A percentile compares a stretch with the other conserved stretches of the same genome.
Evolutionary conservation across 2,113 vertebrate species (phyloP).

Genomic region (Cinclus mexicanus): DNA sequence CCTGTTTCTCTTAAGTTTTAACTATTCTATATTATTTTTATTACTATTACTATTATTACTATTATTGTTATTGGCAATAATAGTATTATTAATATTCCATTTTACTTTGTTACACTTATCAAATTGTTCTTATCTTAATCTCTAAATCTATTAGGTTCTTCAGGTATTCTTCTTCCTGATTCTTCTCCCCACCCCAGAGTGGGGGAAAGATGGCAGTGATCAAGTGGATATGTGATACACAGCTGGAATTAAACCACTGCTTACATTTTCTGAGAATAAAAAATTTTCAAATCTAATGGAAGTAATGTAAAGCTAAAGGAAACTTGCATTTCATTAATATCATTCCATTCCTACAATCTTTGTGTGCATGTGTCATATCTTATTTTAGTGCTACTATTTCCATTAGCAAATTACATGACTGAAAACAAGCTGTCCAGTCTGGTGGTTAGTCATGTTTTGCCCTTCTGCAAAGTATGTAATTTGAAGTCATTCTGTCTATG

Average conservation of each 20-base stretch:
- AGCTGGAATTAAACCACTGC: not conserved
- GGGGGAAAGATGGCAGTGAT: not conserved
- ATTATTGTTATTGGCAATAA: not conserved
- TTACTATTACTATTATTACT: not conserved
- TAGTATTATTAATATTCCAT: not conserved
- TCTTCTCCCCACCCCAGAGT: not conserved
- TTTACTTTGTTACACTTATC: not conserved
- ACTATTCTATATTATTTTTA: not conserved
- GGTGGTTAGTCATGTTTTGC: not conserved
- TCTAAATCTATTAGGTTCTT: not conserved
- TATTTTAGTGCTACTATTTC: not conserved
- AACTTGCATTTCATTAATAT: not conserved
- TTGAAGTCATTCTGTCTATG: not conserved
- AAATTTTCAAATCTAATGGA: not conserved
- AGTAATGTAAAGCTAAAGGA: not conserved
- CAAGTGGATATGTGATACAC: no score
- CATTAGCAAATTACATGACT: not conserved
- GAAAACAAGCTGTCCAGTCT: not conserved
- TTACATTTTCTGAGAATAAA: not conserved
- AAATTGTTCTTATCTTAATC: not conserved
- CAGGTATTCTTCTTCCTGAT: rapidly evolving
- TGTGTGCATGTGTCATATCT: not conserved
- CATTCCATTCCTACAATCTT: not conserved
- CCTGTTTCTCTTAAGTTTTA: not conserved
- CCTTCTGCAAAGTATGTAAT: not conserved